A percentile compares a stretch with the other conserved stretches of the same genome.
These are phyloP conservation scores for Trichonephila clavata DNA, from an alignment of 1,140 invertebrate species.

Conservation along the genomic window DNA sequence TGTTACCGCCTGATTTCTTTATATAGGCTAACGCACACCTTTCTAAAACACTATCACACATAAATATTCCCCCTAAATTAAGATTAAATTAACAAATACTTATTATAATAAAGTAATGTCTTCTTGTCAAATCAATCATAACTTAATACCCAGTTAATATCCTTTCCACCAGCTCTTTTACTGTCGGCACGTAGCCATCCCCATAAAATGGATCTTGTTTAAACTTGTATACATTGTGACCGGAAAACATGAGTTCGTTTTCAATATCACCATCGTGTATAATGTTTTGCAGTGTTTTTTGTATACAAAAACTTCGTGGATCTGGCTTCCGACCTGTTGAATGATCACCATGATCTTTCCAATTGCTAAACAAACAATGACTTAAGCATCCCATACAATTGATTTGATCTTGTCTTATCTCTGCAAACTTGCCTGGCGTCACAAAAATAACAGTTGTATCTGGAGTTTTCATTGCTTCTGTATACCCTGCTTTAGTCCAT, in stretches of 20 bases:
- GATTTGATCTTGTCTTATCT: slow-evolving; percentile 17
- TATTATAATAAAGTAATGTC: neutral
- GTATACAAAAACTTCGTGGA: slow-evolving; percentile 1
- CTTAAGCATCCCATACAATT: slow-evolving; percentile 17
- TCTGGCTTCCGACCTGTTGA: neutral
- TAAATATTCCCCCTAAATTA: slow-evolving; percentile 25
- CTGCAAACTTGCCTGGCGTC: slow-evolving; percentile 7
- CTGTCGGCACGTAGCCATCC: neutral
- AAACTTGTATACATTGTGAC: neutral
- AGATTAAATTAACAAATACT: slow-evolving; percentile 2
- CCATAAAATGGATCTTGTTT: neutral
- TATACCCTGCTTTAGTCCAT: slow-evolving; percentile 10
- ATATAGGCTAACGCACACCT: slow-evolving; percentile 10
- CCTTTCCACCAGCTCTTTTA: slow-evolving; percentile 16
- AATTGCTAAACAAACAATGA: slow-evolving; percentile 18
- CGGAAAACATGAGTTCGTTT: slow-evolving; percentile 7
- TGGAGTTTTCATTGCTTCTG: slow-evolving; percentile 7
- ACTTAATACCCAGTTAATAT: neutral
- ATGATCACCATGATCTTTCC: neutral
- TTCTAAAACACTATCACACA: slow-evolving; percentile 31
- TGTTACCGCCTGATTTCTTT: slow-evolving; percentile 15
- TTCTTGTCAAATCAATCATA: slow-evolving; percentile 4
- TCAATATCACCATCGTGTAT: neutral
- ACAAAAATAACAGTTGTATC: slow-evolving; percentile 8
- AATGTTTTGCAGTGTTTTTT: slow-evolving; percentile 18